Evolutionary conservation across 2,888 invertebrate genomes (phyloP), one percentile per base, ranked within the genome.

Genomic region (Stegana nigrithorax): DNA sequence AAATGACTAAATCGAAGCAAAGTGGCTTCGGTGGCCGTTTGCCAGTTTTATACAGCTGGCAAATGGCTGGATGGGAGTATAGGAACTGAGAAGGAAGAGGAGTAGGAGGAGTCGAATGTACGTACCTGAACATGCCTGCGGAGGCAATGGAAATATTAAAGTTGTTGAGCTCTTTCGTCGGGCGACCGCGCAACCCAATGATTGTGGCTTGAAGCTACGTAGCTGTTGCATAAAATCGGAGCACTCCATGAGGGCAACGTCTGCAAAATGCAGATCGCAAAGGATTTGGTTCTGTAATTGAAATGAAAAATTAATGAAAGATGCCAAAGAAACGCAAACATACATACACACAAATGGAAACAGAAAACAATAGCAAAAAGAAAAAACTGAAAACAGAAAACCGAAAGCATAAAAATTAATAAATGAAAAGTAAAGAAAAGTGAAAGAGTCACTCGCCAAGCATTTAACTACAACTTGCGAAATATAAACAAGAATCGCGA

Each of bases 221-320:
- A 96, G 90, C 88, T 96, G 96, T 88, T 96, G 95, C 95, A 96
- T 95, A 89, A 96, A 96, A 90, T 96, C 96, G 81, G 95, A 94
- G 89, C 94, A 95, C 92, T 96, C 96, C 94, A 96, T 95, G 86
- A 96, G 93, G 87, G 95, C 94, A 78, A 96, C 95, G 93, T 96
- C 96, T 83, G 95, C 95, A 86, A 96, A 96, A 89, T 96, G 96
- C 86, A 96, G 89, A 87, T 96, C 95, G 91, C 96, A 96, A 87
- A 96, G 91, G 86, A 96, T 95, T 86, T 95, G 95, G 88, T 96
- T 96, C 88, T 92, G 72, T 21, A 63, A 66, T 57, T 27, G 58
- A 62, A 62, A 44, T 26, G 55, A 29, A 63, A 17, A 45, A 21
- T n/a, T n/a, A n/a, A n/a, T n/a, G n/a, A n/a, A n/a, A n/a, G n/a